These are phyloP conservation scores for Huso huso DNA, from an alignment of 2,797 vertebrate genomes.

Conservation along the genomic window DNA sequence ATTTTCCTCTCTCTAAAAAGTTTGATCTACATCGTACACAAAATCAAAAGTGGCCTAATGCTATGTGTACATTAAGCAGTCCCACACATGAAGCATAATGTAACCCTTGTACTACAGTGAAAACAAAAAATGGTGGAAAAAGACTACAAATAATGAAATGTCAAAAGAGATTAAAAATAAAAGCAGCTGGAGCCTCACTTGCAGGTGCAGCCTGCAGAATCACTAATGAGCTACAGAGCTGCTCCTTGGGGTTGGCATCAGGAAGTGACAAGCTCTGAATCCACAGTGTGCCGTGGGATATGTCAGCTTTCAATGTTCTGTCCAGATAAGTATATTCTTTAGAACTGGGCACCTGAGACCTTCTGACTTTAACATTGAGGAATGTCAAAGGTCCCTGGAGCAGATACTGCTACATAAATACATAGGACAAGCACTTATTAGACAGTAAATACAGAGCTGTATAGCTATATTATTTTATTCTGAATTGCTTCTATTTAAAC, in stretches of 20 bases:
- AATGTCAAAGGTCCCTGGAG: constrained; percentile 36
- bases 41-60: no score
- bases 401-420: constrained; percentile 18
- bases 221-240: constrained; percentile 26
- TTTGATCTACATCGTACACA: no score
- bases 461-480: no score
- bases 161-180: no score
- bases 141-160: no score
- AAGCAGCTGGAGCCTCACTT: not conserved
- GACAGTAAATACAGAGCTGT: not conserved
- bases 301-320: constrained; percentile 30
- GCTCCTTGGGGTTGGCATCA: constrained; percentile 44
- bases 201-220: not conserved
- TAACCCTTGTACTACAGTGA: no score
- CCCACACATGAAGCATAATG: no score
- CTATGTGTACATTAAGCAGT: no score
- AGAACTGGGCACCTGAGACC: constrained; percentile 44
- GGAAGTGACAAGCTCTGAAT: constrained; percentile 36
- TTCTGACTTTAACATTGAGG: constrained; percentile 19
- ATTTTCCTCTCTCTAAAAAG: no score
- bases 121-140: no score
- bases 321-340: constrained; percentile 48
- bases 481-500: no score
- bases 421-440: not conserved
- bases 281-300: constrained; percentile 14